Conservation (phyloP, 2,888 invertebrate species). For the Cheilosia vernalis region DNA sequence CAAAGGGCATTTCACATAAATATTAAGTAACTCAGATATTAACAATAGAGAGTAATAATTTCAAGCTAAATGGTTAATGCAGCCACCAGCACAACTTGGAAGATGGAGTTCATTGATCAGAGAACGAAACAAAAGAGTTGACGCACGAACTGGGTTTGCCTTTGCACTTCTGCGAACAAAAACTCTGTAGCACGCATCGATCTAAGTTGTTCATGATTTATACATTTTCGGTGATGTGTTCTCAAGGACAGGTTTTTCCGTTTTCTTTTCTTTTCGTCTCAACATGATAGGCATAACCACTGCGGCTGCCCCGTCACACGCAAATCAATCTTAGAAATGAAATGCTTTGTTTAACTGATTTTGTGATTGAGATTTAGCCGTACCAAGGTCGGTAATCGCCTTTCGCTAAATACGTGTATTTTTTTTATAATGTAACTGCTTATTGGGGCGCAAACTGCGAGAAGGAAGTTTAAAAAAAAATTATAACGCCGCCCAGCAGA, state of each 20-base stretch:
- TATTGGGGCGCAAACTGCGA: constrained; percentile 18
- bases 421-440: constrained; percentile 14
- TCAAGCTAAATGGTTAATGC: background rate
- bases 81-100: constrained; percentile 3
- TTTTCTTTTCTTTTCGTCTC: constrained; percentile 16
- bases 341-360: constrained; percentile 59
- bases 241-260: constrained; percentile 61
- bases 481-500: constrained; percentile 2
- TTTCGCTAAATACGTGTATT: constrained; percentile 29
- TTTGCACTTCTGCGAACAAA: constrained; percentile 1
- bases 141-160: constrained; percentile 37
- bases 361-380: constrained; percentile 49
- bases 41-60: constrained; percentile 16
- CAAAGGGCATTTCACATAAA: constrained; percentile 64
- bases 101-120: constrained; percentile 24
- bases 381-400: constrained; percentile 52
- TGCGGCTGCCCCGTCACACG: constrained; percentile 38
- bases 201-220: constrained; percentile 29
- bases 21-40: constrained; percentile 46
- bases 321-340: constrained; percentile 46
- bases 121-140: constrained; percentile 48
- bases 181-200: constrained; percentile 39
- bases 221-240: constrained; percentile 49
- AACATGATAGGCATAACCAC: constrained; percentile 39
- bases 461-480: constrained; percentile 45